Base-by-base conservation (phyloP, 2,888 invertebrate species). In the Athrips mouffetella region DNA sequence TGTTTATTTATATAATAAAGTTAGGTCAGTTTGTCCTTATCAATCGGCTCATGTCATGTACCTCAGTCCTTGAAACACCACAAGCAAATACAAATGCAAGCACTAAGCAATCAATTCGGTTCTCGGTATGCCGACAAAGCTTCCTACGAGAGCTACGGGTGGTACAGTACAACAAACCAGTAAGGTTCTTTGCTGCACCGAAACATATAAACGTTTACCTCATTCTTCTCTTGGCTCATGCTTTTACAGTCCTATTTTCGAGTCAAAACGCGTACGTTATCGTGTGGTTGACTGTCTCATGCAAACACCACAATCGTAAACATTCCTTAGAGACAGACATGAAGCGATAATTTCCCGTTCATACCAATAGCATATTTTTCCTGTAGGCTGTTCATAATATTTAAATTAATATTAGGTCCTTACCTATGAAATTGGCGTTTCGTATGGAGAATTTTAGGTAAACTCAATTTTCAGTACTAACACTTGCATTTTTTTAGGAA, bases 71-170 rank as follows among this genome's bases (percentile, higher is more conserved):
- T 7, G 21, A 10, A 18, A 7, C 35, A 37, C 37, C 21, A 37
- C 20, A n/a, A 20, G 37, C 20, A 37, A 20, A 20, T 18, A 20
- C 20, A 20, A 20, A 20, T 18, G 6, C 2, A 33, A 1, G 33
- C 33, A 11, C 5, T 4, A 7, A 33, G 11, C 23, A 13, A 76
- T 71, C 69, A 70, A 73, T 73, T 67, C 67, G 70, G 67, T 67
- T 76, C 68, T 73, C 67, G 63, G 53, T 62, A 45, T 49, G 60
- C 74, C 70, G 67, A 71, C 73, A 73, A 73, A 73, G 68, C 48
- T 52, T 53, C 50, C 51, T 55, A 55, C 52, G 60, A 64, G 29
- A 27, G 11, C 41, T 5, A 15, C 44, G 30, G 30, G 30, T 2
- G 33, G 33, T 15, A n/a, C n/a, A n/a, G n/a, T n/a, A n/a, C n/a